Conservation (phyloP, 2,888 invertebrate species). For the Chymomyza procnemis region DNA sequence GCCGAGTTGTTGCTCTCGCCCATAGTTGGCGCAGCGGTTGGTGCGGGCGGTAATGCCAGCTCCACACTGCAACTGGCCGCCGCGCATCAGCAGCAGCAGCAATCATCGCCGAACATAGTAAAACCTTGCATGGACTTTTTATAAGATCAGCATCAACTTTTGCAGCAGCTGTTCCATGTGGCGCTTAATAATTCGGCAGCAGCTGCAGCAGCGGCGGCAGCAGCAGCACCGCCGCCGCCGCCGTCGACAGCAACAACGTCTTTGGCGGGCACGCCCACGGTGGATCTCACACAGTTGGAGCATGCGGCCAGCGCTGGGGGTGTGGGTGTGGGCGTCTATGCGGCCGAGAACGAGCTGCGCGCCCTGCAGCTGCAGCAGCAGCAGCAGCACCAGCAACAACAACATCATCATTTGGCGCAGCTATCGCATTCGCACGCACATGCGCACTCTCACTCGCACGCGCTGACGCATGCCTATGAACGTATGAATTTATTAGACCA, state of each 20-base stretch:
- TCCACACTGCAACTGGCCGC: constrained; percentile 70
- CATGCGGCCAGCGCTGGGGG: constrained; percentile 40
- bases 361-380: constrained; percentile 42
- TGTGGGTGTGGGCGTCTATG: not conserved
- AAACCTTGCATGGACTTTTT: constrained; percentile 79
- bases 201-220: constrained; percentile 55
- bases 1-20: constrained; percentile 76
- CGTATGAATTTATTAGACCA: constrained; percentile 75
- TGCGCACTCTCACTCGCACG: constrained; percentile 35
- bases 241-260: constrained; percentile 34
- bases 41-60: constrained; percentile 61
- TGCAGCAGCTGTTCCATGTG: constrained; percentile 78
- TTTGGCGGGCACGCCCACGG: constrained; percentile 55
- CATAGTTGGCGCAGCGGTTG: constrained; percentile 73
- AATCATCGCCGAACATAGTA: constrained; percentile 77
- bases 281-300: constrained; percentile 74
- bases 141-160: constrained; percentile 79
- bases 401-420: constrained; percentile 15
- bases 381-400: constrained; percentile 32
- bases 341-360: constrained; percentile 33
- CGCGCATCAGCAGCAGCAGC: constrained; percentile 75
- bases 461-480: constrained; percentile 59
- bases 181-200: constrained; percentile 73
- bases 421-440: constrained; percentile 11
- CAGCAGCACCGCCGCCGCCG: constrained; percentile 34